A percentile compares a stretch with the other conserved stretches of the same genome.
Evolutionary conservation across 2,797 vertebrate genomes (phyloP).

Genomic region (Pristis pectinata): DNA sequence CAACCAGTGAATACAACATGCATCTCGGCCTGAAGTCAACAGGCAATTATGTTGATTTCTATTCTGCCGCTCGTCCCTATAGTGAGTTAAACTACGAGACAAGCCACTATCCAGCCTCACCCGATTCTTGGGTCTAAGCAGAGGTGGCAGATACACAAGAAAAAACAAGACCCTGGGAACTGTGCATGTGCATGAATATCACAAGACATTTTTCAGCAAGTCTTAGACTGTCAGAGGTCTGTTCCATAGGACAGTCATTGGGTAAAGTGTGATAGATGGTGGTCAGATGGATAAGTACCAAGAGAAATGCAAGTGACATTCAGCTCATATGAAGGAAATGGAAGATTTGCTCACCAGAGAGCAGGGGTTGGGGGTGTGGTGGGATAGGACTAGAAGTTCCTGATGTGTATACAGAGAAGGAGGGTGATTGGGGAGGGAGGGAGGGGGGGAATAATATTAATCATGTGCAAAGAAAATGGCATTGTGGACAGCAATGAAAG

Average conservation of each 20-base stretch:
- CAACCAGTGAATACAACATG: constrained; percentile 90
- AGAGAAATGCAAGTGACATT: constrained; percentile 37
- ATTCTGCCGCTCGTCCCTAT: constrained; percentile 94
- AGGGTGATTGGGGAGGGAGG: neutral
- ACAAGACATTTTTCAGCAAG: constrained; percentile 71
- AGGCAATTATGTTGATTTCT: constrained; percentile 97
- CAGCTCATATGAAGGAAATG: constrained; percentile 1
- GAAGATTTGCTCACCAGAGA: neutral
- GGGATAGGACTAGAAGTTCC: neutral
- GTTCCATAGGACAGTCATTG: constrained; percentile 67
- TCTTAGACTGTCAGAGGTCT: constrained; percentile 75
- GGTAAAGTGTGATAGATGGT: constrained; percentile 54
- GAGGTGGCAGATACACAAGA: constrained; percentile 31
- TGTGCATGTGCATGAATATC: constrained; percentile 99
- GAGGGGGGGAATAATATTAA: constrained; percentile 43
- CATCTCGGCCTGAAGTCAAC: constrained; percentile 97
- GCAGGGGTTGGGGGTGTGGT: neutral
- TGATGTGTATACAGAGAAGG: neutral
- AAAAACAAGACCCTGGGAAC: constrained; percentile 52
- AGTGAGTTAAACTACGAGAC: constrained; percentile 98
- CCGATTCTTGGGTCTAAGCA: constrained; percentile 77
- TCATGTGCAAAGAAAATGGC: constrained; percentile 47
- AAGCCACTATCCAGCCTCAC: constrained; percentile 95
- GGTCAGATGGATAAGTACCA: constrained; percentile 23
- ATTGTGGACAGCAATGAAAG: constrained; percentile 49